Base-by-base conservation (phyloP, 1,140 invertebrate genomes). In the Oedothorax gibbosus region DNA sequence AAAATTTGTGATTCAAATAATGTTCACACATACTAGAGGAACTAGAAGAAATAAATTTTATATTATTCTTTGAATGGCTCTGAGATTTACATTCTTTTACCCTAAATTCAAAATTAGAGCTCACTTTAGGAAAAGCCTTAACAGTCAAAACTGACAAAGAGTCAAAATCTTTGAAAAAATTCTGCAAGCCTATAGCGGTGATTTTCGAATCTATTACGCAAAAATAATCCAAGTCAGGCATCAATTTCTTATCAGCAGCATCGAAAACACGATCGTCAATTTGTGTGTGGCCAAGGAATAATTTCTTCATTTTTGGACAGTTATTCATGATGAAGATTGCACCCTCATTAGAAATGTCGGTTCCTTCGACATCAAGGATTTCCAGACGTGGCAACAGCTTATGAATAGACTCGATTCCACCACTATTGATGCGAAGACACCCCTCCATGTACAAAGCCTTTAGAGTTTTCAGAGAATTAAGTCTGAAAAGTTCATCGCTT, bases 311-410 rank as follows among this genome's bases (percentile, higher is more conserved):
- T n/a, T 85, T 85, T 20, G 12, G 10, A 15, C 78, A 66, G n/a
- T 54, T 14, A 18, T 80, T 18, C 11, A 86, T 60, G 50, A 86
- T 56, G 11, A 50, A 51, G 1, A n/a, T n/a, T 21, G 71, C 69
- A 18, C 85, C 69, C 7, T 75, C 60, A 60, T 86, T 66, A 20
- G 76, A 73, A 18, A 86, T 86, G 60, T 81, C 77, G 51, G 85
- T 86, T 0, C 77, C 85, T 80, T 86, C 85, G 11, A 86, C 69
- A 68, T 86, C 85, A 9, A 86, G 51, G 35, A 80, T 49, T 66
- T 81, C 64, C 7, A 86, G 68, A 2, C 80, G 76, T 56, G 68
- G 69, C 8, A 86, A 65, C 15, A 86, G 80, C 1, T 54, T 18
- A 11, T 21, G 56, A 20, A 86, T 80, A 2, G 65, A 65, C 51